These are phyloP conservation scores for Stegophylla sp. DNA, from an alignment of 2,888 invertebrate genomes.

Conservation along the genomic window DNA sequence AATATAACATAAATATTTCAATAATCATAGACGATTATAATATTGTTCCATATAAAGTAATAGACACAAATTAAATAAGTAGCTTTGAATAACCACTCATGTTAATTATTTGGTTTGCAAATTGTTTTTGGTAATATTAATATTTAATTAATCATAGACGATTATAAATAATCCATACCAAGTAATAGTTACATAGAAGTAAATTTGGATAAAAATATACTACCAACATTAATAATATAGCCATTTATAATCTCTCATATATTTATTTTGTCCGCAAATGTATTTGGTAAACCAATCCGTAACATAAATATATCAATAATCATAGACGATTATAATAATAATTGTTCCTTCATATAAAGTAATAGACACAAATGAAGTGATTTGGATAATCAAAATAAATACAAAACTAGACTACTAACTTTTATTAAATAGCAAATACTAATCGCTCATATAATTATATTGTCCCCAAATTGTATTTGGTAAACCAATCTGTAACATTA, in stretches of 20 bases:
- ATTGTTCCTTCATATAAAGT: neutral
- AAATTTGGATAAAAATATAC: too few species aligned
- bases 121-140: conserved; percentile 34
- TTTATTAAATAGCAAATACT: neutral
- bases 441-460: conserved; percentile 7
- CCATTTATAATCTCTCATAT: neutral
- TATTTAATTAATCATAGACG: conserved; percentile 7
- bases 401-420: too few species aligned
- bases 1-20: conserved; percentile 11
- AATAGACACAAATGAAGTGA: too few species aligned
- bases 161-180: neutral
- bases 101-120: conserved; percentile 7
- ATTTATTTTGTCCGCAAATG: neutral
- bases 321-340: neutral
- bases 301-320: conserved; percentile 20
- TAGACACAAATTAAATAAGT: too few species aligned
- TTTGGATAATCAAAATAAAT: too few species aligned
- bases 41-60: neutral
- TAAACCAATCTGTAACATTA: conserved; percentile 48
- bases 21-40: neutral
- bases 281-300: conserved; percentile 30
- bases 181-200: neutral
- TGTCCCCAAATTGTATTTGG: conserved; percentile 29
- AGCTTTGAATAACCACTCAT: neutral
- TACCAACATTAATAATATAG: too few species aligned